phyloP scores from a whole-genome alignment of 2,113 vertebrate species.

The Poicephalus gulielmi region DNA sequence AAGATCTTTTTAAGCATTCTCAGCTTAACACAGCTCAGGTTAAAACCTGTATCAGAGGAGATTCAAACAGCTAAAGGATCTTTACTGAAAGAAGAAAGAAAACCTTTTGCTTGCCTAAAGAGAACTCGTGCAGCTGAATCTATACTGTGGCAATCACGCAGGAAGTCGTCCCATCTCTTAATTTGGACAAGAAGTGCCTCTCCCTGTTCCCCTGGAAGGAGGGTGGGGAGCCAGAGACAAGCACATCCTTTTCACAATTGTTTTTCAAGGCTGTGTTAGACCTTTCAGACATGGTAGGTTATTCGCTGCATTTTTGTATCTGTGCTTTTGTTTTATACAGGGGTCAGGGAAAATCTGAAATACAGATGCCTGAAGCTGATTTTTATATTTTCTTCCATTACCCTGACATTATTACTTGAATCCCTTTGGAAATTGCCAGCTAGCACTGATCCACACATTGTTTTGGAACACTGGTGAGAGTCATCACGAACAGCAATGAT shows the following conservation, averaged over 20 bases:
- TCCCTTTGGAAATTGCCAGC: background rate
- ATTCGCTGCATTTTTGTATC: background rate
- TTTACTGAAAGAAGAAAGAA: background rate
- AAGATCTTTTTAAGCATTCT: background rate
- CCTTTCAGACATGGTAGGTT: background rate
- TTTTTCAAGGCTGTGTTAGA: background rate
- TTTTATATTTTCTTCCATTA: background rate
- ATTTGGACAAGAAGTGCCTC: constrained; percentile 46
- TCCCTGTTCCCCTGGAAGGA: constrained; percentile 45
- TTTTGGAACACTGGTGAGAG: background rate
- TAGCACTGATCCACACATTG: background rate
- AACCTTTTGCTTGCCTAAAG: background rate
- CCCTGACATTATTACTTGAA: background rate
- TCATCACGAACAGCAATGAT: background rate
- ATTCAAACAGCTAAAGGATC: background rate
- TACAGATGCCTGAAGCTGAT: background rate
- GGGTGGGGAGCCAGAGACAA: constrained; percentile 16
- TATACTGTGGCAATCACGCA: background rate
- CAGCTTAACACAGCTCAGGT: background rate
- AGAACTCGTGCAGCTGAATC: background rate
- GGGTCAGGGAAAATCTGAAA: background rate
- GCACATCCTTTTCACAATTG: constrained; percentile 33
- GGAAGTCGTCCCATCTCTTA: background rate
- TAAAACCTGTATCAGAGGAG: background rate
- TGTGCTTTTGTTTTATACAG: background rate